Percentiles rank a stretch among this genome's conserved stretches.
Evolutionary conservation across 2,113 vertebrate species (phyloP).

Genomic region (Panurus biarmicus): DNA sequence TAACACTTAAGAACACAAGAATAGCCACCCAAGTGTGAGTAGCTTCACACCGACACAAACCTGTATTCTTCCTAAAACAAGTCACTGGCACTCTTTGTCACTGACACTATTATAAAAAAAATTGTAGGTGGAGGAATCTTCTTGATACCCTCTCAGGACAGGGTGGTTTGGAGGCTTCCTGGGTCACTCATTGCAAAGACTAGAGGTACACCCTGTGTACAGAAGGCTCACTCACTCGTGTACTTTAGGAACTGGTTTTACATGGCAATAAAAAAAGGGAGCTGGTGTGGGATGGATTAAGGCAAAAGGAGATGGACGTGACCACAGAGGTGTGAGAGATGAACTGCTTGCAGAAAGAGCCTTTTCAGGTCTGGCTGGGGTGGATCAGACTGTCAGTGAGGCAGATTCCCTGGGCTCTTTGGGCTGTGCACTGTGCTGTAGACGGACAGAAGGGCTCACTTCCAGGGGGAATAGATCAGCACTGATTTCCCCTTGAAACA

Average conservation of each 20-base stretch:
- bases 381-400: rapidly evolving
- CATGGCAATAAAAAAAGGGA: not conserved
- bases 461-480: not conserved
- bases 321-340: not conserved
- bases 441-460: not conserved
- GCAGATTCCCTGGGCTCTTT: not conserved
- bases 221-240: rapidly evolving
- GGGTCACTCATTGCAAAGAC: not conserved
- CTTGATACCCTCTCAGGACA: not conserved
- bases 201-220: not conserved
- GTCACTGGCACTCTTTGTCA: not conserved
- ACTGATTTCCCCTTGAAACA: not conserved
- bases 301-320: not conserved
- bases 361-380: not conserved
- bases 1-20: not conserved
- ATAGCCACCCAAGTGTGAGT: not conserved
- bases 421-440: not conserved
- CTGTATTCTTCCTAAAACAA: not conserved
- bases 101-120: not conserved
- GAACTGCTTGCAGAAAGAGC: not conserved
- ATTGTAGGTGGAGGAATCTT: not conserved
- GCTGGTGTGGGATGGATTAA: not conserved
- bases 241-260: not conserved
- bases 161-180: not conserved
- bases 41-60: not conserved